phyloP scores from a whole-genome alignment of 2,888 invertebrate species.

The Tenthredo livida region DNA sequence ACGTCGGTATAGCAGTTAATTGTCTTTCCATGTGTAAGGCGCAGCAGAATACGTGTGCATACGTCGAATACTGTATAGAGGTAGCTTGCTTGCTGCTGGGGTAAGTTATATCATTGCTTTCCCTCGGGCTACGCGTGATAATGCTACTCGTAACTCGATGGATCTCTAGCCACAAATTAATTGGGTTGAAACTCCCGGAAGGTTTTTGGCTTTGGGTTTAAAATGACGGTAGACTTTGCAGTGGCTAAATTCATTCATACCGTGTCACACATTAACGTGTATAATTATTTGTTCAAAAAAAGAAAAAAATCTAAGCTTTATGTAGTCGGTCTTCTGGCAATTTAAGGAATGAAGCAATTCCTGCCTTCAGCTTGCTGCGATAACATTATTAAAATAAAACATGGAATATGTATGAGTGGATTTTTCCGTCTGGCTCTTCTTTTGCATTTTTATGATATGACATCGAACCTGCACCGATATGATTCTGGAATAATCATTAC shows the following conservation, averaged over 20 bases:
- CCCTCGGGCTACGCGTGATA: conserved; percentile 36
- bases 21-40: conserved; percentile 1
- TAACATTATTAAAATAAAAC: conserved; percentile 7
- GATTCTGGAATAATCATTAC: background rate
- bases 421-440: background rate
- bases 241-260: background rate
- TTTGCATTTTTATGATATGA: conserved; percentile 13
- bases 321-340: background rate
- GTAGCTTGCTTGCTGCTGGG: conserved; percentile 17
- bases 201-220: background rate
- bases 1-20: conserved; percentile 46
- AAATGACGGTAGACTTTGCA: background rate
- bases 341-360: background rate
- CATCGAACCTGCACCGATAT: background rate
- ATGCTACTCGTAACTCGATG: conserved; percentile 25
- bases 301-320: background rate
- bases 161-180: conserved; percentile 34
- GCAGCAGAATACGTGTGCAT: background rate
- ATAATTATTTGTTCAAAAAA: background rate
- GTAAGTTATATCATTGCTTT: conserved; percentile 41
- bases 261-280: background rate
- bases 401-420: background rate
- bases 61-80: background rate
- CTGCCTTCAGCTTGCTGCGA: background rate
- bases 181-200: background rate